Evolutionary conservation across 1,140 invertebrate genomes (phyloP), one percentile per base, ranked within the genome.

Genomic region (Protaetia brevitarsis): DNA sequence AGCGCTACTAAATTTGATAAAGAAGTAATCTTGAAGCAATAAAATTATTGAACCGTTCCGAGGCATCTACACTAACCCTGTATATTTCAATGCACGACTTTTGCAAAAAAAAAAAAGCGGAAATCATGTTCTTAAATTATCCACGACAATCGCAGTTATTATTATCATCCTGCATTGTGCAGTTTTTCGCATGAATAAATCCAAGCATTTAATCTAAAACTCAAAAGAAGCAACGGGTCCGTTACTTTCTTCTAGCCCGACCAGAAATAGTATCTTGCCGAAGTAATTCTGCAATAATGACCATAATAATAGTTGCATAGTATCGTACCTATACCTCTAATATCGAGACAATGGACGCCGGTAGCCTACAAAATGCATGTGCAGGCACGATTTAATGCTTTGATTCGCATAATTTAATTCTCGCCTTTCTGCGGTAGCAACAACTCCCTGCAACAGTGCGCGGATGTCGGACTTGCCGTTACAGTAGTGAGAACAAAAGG

Each of bases 141-240:
- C 41, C 26, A 10, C 41, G 19, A 19, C 41, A 51, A 51, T 51
- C 41, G 19, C 41, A 19, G 26, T 37, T 37, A 51, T 51, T 51
- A 51, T 51, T 51, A 51, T 51, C 41, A 51, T 51, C n/a, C n/a
- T n/a, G n/a, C n/a, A n/a, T n/a, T 51, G 21, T 51, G 26, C 41
- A 51, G 41, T 19, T 51, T 51, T 51, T 23, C 41, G 41, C 41
- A 16, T 51, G 19, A 23, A 11, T 51, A 51, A 51, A 51, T 51
- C 21, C 41, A 51, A 51, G 41, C 41, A 51, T 21, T 51, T 51
- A 51, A 51, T 51, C 21, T 19, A 51, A 21, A 51, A 23, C 41
- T 16, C 26, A 51, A 51, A 51, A 19, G 41, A 51, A 51, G 41
- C 41, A 51, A 8, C 26, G n/a, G 19, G 10, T 51, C 41, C 41